Conservation (phyloP, 35 echinoderm and acorn worm species). For the Anneissia japonica region DNA sequence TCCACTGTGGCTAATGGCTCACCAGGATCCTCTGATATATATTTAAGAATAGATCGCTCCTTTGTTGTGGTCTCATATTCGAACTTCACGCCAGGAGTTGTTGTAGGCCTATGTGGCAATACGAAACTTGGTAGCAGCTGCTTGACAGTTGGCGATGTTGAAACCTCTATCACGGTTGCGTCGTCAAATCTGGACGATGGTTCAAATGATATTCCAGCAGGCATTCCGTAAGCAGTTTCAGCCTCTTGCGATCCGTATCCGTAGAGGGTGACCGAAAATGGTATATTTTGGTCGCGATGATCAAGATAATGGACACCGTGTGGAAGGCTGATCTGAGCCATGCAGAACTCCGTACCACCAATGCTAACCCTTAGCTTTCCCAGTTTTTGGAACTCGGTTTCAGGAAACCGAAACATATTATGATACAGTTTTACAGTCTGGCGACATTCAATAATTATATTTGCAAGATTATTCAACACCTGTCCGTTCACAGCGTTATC, state of each 20-base stretch:
- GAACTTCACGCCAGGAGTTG: neutral
- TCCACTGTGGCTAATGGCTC: neutral
- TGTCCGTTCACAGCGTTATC: slow-evolving; percentile 25
- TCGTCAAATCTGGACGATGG: neutral
- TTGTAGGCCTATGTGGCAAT: slow-evolving; percentile 12
- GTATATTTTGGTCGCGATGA: slow-evolving; percentile 16
- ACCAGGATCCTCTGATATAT: neutral
- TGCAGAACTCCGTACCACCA: slow-evolving; percentile 47
- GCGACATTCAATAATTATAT: slow-evolving; percentile 63
- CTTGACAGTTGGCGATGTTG: neutral
- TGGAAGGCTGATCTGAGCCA: slow-evolving; percentile 50
- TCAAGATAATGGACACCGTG: slow-evolving; percentile 37
- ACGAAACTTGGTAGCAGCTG: neutral
- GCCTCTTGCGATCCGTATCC: slow-evolving; percentile 40
- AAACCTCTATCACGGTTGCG: neutral
- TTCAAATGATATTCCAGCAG: slow-evolving; percentile 57
- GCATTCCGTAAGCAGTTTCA: slow-evolving; percentile 68
- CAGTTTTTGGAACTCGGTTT: slow-evolving; percentile 33
- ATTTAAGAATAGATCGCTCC: neutral
- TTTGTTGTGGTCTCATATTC: neutral
- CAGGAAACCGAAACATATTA: slow-evolving; percentile 72
- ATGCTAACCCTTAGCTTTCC: slow-evolving; percentile 30
- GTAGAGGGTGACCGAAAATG: slow-evolving; percentile 60
- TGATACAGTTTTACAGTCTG: slow-evolving; percentile 48
- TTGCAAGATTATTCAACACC: slow-evolving; percentile 41